phyloP scores from a whole-genome alignment of 2,888 invertebrate genomes.

The Frankliniella intonsa region DNA sequence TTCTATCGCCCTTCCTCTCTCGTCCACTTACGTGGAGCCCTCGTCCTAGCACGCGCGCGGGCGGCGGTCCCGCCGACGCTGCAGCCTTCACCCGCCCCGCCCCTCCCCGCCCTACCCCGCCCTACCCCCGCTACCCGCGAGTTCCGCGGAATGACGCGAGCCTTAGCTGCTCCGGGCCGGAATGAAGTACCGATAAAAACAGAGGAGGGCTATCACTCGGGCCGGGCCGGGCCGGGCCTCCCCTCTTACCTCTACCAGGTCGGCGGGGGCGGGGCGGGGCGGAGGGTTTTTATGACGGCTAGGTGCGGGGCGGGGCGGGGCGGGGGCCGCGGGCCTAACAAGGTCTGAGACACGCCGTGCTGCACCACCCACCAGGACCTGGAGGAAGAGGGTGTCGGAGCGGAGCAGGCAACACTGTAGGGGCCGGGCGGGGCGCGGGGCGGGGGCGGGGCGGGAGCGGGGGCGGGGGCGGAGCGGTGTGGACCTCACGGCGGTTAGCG shows the following conservation, averaged over 20 bases:
- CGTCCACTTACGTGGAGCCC: no score
- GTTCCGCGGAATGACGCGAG: neutral
- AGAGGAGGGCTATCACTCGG: slow-evolving; percentile 11
- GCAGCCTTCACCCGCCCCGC: neutral
- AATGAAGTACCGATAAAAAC: slow-evolving; percentile 23
- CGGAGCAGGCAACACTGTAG: neutral
- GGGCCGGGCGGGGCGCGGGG: neutral
- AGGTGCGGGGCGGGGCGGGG: neutral
- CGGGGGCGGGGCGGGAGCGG: neutral
- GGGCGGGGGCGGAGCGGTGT: neutral
- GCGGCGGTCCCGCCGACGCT: neutral
- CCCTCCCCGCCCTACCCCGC: neutral
- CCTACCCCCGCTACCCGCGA: neutral
- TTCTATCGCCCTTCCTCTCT: no score
- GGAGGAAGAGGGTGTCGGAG: neutral
- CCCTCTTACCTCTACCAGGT: neutral
- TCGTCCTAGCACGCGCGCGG: neutral
- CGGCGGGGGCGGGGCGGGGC: neutral
- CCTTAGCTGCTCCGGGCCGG: neutral
- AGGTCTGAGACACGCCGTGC: no score
- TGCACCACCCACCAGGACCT: no score
- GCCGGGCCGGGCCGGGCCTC: neutral
- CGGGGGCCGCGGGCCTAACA: no score
- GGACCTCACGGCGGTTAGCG: neutral
- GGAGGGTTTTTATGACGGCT: neutral